Percentiles rank a stretch among this genome's conserved stretches.
Conservation (phyloP, 1,140 invertebrate genomes). For the Brachionus rubens region DNA sequence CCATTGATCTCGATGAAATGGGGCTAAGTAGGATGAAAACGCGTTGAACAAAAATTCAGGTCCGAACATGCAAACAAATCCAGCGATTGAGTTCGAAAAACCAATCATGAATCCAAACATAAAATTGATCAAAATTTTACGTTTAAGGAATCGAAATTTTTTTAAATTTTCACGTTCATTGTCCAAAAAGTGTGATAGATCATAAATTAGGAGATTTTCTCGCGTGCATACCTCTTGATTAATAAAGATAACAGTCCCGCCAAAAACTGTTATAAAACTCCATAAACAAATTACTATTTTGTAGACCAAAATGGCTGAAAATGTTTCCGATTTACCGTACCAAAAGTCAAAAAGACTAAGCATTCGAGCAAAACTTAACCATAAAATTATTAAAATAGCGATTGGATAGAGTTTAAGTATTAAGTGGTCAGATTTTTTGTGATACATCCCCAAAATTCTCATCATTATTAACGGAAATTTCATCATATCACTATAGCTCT, state of each 20-base stretch:
- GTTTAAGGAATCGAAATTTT: background rate
- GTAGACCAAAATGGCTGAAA: background rate
- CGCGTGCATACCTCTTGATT: conserved; percentile 2
- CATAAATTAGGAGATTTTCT: background rate
- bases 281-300: background rate
- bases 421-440: background rate
- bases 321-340: background rate
- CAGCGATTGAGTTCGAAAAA: background rate
- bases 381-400: background rate
- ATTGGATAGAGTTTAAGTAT: background rate
- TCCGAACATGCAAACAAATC: background rate
- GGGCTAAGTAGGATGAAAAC: conserved; percentile 1
- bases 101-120: background rate
- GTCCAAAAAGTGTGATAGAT: background rate
- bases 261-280: background rate
- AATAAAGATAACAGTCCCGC: background rate
- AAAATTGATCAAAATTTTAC: background rate
- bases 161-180: background rate
- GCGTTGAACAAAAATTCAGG: conserved; percentile 16
- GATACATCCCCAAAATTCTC: conserved; percentile 1
- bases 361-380: background rate
- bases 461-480: background rate
- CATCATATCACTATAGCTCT: background rate
- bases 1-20: conserved; percentile 27
- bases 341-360: conserved; percentile 7